Evolutionary conservation across 2,797 vertebrate genomes (phyloP), one percentile per base, ranked within the genome.

Genomic region (Thalassophryne amazonica): DNA sequence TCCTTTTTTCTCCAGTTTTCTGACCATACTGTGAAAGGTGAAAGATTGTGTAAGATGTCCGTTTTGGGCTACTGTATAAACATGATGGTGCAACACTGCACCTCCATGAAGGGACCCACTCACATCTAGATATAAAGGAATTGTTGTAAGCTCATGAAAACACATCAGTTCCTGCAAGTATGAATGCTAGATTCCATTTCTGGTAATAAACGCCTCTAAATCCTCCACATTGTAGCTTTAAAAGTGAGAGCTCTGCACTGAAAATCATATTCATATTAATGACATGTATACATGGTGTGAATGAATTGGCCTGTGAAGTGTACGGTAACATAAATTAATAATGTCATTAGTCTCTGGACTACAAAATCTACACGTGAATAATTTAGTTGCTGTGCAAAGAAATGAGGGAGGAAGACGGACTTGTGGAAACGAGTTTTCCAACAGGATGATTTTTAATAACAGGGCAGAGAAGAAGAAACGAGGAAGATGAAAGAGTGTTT

Each of bases 321-420:
- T 54, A 43, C 27, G 52, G 54, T 54, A 32, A 24, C 69, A 83
- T 84, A 28, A 76, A 84, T 82, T 70, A 83, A 77, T 79, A 27
- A 84, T 83, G 39, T 30, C 45, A 46, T 72, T 64, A 55, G 46
- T 76, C 64, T 78, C 49, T 66, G 57, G 41, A 65, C 69, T 69
- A 63, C 62, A 80, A 82, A 83, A 61, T 78, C 63, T 15, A 37
- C 29, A 32, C 18, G 32, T 87, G 18, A 85, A 86, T 87, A 52
- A 84, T 87, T 81, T 29, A 87, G 73, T 36, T 62, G 72, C 65
- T 80, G 64, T 54, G 69, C 56, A 25, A 69, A 62, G 68, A 40
- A 58, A 7, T 31, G 66, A 69, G 60, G 40, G 6, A 24, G 30
- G 50, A 64, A 36, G 66, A 57, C 6, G 28, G 64, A 69, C 67